Base-by-base conservation (phyloP, 1,140 invertebrate genomes). In the Plutomurus gul region DNA sequence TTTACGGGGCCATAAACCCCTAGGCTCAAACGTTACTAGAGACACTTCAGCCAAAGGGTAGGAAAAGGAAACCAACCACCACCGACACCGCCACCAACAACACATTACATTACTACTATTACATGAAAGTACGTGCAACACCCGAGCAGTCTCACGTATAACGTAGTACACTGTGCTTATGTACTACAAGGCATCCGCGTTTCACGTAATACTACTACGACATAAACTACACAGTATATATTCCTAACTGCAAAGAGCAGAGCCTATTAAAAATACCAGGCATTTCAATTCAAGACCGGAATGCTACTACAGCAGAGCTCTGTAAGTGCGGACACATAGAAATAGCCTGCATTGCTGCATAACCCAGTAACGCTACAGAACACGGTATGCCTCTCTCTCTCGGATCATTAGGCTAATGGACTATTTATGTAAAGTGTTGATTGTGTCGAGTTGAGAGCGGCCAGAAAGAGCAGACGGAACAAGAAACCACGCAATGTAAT, bases 401-500 rank as follows among this genome's bases (percentile, higher is more conserved):
- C 43, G 75, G 33, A 76, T 76, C 75, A 76, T 76, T 76, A 76
- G 75, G 30, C 75, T 76, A 76, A 76, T 76, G 75, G 75, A 76
- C 75, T 76, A 76, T 76, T 76, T 76, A 76, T 76, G 75, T 76
- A 76, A 76, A 76, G 75, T 65, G 75, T 76, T 76, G 75, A 76
- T 76, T 76, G 51, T 60, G 75, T 49, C 43, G 33, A 74, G 40
- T 20, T 22, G 20, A 36, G 70, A 25, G 30, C 25, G 56, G 33
- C 27, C 11, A 65, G 30, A 65, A 13, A 33, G 27, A 65, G 5
- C 43, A 27, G 16, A 71, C 47, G 43, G n/a, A n/a, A 75, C 73
- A 25, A 40, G 6, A 74, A 18, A 18, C n/a, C 7, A 75, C 27
- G 40, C 22, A 72, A 39, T 40, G 70, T 22, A 20, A 72, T 39